Evolutionary conservation across 1,140 invertebrate species (phyloP).

Genomic region (Harpegnathos saltator): DNA sequence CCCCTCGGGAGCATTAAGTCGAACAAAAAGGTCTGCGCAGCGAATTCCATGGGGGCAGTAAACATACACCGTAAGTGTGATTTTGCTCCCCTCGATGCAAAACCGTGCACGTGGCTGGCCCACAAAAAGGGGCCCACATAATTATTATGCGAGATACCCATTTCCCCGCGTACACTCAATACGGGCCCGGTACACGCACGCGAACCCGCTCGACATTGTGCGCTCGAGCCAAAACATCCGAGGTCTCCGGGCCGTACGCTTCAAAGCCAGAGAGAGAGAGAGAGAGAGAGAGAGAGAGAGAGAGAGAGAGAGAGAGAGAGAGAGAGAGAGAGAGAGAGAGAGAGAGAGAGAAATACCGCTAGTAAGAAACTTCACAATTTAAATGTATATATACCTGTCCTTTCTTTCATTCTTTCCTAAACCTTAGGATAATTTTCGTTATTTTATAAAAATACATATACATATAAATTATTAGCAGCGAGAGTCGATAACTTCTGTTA

Average conservation of each 20-base stretch:
- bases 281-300: too few species aligned
- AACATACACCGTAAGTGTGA: conserved; percentile 62
- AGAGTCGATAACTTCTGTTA: too few species aligned
- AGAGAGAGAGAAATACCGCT: too few species aligned
- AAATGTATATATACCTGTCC: too few species aligned
- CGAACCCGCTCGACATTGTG: not conserved
- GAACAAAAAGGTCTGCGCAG: conserved; percentile 28
- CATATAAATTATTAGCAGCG: too few species aligned
- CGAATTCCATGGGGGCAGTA: conserved; percentile 28
- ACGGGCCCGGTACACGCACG: not conserved
- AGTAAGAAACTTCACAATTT: conserved; percentile 16
- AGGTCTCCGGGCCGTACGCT: not conserved
- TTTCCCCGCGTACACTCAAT: conserved; percentile 28
- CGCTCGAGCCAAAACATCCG: not conserved
- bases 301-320: too few species aligned
- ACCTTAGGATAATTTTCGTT: too few species aligned
- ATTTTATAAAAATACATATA: too few species aligned
- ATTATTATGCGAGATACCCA: conserved; percentile 61
- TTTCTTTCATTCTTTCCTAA: too few species aligned
- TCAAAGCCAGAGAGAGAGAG: too few species aligned
- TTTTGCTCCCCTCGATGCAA: conserved; percentile 56
- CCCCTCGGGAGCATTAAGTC: conserved; percentile 9
- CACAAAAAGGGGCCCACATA: conserved; percentile 64
- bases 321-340: too few species aligned
- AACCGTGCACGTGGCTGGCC: conserved; percentile 50